Conservation (phyloP, 37 sponge, comb jelly and placozoan species). For the Sycon ciliatum region DNA sequence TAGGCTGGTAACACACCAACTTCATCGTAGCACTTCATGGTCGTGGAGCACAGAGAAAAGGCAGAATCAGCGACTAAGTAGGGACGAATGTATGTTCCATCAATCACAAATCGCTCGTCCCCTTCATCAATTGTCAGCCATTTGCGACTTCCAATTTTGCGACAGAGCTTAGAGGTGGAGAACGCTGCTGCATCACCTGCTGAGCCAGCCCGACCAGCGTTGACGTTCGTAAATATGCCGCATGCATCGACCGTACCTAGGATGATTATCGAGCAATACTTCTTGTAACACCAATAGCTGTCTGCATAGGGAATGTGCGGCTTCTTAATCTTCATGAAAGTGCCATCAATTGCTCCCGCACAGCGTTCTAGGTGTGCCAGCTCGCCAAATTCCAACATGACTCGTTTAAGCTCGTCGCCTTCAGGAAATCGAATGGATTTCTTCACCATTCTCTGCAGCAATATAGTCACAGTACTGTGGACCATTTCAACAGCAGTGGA, state of each 20-base stretch:
- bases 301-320: neutral
- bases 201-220: slow-evolving; percentile 22
- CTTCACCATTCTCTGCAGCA: slow-evolving; percentile 1
- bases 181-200: slow-evolving; percentile 13
- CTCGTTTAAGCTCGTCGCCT: slow-evolving; percentile 6
- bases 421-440: slow-evolving; percentile 5
- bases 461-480: neutral
- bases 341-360: too few relatives aligned
- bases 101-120: too few relatives aligned
- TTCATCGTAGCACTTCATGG: slow-evolving; percentile 29
- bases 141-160: neutral
- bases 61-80: slow-evolving; percentile 22
- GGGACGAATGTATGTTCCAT: neutral
- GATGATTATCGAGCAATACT: slow-evolving; percentile 12
- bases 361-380: neutral
- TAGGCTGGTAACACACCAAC: neutral
- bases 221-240: slow-evolving; percentile 17
- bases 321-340: slow-evolving; percentile 20
- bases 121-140: slow-evolving; percentile 10
- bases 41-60: neutral
- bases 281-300: slow-evolving; percentile 17
- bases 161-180: neutral
- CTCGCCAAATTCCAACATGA: slow-evolving; percentile 3
- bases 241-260: slow-evolving; percentile 18
- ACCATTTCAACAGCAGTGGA: slow-evolving; percentile 14